Base-by-base conservation (phyloP, 1,140 invertebrate species). In the Orius laevigatus region DNA sequence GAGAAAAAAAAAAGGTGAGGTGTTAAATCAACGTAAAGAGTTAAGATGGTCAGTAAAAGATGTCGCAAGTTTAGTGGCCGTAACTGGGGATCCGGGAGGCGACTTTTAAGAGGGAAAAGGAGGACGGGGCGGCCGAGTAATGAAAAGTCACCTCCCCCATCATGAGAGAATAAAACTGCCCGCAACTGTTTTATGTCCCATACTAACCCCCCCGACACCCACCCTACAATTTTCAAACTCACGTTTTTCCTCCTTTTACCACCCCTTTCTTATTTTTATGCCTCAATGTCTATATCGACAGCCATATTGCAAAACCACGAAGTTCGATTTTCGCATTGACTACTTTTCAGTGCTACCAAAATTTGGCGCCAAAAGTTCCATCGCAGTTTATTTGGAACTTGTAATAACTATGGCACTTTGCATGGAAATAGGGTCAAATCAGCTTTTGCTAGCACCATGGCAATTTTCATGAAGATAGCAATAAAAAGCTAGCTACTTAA, bases 1-100 rank as follows among this genome's bases (percentile, higher is more conserved):
- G 14, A 25, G 25, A 25, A 25, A 25, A 25, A 15, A 31, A 52
- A 25, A 34, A 11, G 16, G 15, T n/a, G 5, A 38, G 31, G 46
- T 34, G 46, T 52, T 44, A 46, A 48, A 49, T 49, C 51, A 49
- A 41, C 33, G 42, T 52, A 45, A 48, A 44, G 20, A 39, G 46
- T 33, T 18, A 11, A 11, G 47, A 45, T 51, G 53, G 50, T 32
- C 46, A 51, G 43, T 52, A 55, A 52, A 50, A 49, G 53, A 54
- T 51, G 50, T 55, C 53, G 40, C 10, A 25, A 18, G 35, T 51
- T 48, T 48, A 52, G 52, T 43, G 51, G 47, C 50, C 38, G 36
- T 50, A 50, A 53, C 48, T 25, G 25, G 19, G 20, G 40, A n/a
- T 42, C 18, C 12, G 18, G 18, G 18, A 42, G 40, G 12, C 10